Percentiles rank a stretch among this genome's conserved stretches.
Conservation (phyloP, 2,797 vertebrate species). For the Erpetoichthys calabaricus region DNA sequence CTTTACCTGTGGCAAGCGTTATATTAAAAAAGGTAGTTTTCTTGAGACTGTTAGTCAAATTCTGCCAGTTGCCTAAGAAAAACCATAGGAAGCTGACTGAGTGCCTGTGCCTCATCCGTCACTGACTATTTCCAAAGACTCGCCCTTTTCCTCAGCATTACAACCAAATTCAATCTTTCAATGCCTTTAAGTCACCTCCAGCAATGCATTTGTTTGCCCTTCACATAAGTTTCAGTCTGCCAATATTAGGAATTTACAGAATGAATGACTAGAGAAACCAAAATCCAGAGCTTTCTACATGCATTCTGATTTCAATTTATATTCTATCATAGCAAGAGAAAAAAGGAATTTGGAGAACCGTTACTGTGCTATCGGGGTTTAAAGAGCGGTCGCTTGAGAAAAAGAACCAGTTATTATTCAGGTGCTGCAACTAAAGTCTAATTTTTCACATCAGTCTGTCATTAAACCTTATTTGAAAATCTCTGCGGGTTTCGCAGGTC, state of each 20-base stretch:
- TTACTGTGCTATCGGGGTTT: slow-evolving; percentile 7
- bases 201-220: slow-evolving; percentile 42
- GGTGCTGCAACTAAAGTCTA: slow-evolving; percentile 2
- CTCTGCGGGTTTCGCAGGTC: too few species aligned
- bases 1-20: slow-evolving; percentile 29
- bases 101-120: slow-evolving; percentile 56
- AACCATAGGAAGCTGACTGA: slow-evolving; percentile 47
- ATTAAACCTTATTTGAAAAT: slow-evolving; percentile 10
- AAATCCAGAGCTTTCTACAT: slow-evolving; percentile 24
- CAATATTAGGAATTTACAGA: slow-evolving; percentile 31
- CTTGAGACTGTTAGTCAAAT: slow-evolving; percentile 51
- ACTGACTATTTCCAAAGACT: slow-evolving; percentile 48
- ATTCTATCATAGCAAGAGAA: slow-evolving; percentile 25
- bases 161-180: slow-evolving; percentile 49
- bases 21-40: slow-evolving; percentile 37
- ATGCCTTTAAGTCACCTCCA: slow-evolving; percentile 44
- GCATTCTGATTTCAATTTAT: slow-evolving; percentile 42
- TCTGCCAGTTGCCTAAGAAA: slow-evolving; percentile 40
- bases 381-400: slow-evolving; percentile 2
- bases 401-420: slow-evolving; percentile 10
- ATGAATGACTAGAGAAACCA: slow-evolving; percentile 32
- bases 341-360: slow-evolving; percentile 10
- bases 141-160: slow-evolving; percentile 24
- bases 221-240: slow-evolving; percentile 31
- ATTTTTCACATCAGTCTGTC: slow-evolving; percentile 12